Evolutionary conservation across 2,888 invertebrate species (phyloP).

Genomic region (Peribatodes rhomboidaria): DNA sequence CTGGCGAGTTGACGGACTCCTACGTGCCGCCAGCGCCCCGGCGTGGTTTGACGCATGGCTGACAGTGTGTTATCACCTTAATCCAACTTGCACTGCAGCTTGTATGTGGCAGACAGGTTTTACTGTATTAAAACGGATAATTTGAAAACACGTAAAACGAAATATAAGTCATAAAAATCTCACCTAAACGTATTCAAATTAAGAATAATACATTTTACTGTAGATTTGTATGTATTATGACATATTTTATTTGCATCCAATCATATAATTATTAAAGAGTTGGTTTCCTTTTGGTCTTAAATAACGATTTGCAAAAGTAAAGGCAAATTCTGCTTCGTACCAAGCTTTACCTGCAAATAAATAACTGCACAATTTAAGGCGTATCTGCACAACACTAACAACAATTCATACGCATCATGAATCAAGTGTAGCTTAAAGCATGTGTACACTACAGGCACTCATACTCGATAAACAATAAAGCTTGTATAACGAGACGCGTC

Average conservation of each 20-base stretch:
- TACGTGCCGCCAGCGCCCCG: slow-evolving; percentile 60
- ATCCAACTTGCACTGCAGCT: slow-evolving; percentile 43
- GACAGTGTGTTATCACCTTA: slow-evolving; percentile 53
- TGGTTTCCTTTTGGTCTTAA: neutral
- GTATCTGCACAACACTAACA: slow-evolving; percentile 21
- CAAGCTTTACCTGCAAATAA: slow-evolving; percentile 3
- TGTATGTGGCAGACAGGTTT: neutral
- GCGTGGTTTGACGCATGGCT: slow-evolving; percentile 56
- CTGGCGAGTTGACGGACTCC: slow-evolving; percentile 74
- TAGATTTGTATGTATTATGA: neutral
- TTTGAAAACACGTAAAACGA: neutral
- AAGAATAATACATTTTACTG: no score
- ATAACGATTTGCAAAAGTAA: neutral
- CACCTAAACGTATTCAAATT: no score
- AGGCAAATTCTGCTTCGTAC: neutral
- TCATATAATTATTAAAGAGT: no score
- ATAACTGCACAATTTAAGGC: slow-evolving; percentile 20
- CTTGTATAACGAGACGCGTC: slow-evolving; percentile 76
- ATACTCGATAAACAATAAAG: slow-evolving; percentile 73
- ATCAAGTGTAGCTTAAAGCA: slow-evolving; percentile 44
- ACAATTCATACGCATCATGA: slow-evolving; percentile 43
- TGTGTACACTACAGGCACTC: slow-evolving; percentile 42
- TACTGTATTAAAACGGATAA: neutral
- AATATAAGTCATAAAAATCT: neutral
- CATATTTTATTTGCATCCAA: neutral